Conservation (phyloP, 2,797 vertebrate species). For the Melanotaenia boesemani region DNA sequence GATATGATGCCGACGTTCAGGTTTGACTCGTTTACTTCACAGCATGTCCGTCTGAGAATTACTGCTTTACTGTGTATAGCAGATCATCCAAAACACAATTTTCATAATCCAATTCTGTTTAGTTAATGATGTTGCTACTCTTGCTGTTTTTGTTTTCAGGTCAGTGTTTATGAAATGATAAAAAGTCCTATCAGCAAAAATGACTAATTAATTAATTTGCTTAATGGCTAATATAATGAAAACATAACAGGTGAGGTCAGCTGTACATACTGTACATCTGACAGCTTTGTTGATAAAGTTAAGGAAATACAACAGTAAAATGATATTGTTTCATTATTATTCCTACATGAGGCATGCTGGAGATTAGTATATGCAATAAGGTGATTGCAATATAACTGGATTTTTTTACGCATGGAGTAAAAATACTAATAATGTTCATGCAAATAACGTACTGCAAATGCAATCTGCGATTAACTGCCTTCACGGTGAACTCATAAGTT, state of each 20-base stretch:
- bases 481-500: no score
- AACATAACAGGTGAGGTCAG: neutral
- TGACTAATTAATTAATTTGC: no score
- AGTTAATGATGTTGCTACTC: no score
- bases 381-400: neutral
- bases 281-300: neutral
- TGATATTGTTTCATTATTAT: no score
- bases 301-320: neutral
- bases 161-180: neutral
- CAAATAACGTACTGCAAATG: no score
- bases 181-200: neutral
- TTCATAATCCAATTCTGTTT: neutral
- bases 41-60: no score
- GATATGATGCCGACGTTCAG: neutral
- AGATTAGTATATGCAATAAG: neutral
- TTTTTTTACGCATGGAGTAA: neutral
- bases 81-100: neutral
- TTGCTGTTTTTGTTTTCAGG: neutral
- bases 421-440: neutral
- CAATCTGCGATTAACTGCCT: no score
- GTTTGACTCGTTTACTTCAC: neutral
- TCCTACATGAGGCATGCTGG: neutral
- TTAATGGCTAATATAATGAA: neutral
- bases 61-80: neutral
- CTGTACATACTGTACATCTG: neutral